Base-by-base conservation (phyloP, 2,797 vertebrate genomes). In the Oryzias sinensis region DNA sequence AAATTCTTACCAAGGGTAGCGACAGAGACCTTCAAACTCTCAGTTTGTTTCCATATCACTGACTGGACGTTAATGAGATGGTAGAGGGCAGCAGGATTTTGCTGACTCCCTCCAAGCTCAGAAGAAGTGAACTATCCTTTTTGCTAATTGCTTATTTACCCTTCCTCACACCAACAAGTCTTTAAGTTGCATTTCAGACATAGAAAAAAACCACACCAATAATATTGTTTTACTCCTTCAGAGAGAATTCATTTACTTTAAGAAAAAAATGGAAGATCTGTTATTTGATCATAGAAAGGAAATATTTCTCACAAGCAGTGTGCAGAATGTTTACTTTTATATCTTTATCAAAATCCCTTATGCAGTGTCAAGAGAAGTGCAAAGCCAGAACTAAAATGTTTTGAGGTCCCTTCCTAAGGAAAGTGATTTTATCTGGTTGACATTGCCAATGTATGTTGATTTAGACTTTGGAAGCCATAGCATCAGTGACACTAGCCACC, bases 91-190 rank as follows among this genome's bases (percentile, higher is more conserved):
- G 76, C 49, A 22, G 58, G 50, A 67, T 83, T 85, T 66, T 74
- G 85, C 85, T 87, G 83, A 87, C 83, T 82, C 65, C 27, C 14
- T 80, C 44, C 48, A 5, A 27, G 65, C 64, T 85, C 56, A 58
- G 60, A 82, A 77, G 81, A 82, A 72, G 69, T 76, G 69, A 83
- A 81, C 78, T 56, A 65, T 70, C 47, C 63, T 77, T 72, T 70
- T 47, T 47, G 45, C 45, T 85, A 81, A 88, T 85, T 84, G 82
- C 78, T 84, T 72, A 86, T 87, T 81, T 82, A 71, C 67, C 45
- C 65, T 57, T 72, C 62, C 50, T 57, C 47, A 67, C 58, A 65
- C 50, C 42, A 74, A 63, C 29, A n/a, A 80, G 65, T 47, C 56
- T 81, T 68, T 63, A 66, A 82, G 62, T 65, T 59, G 59, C 59